These are phyloP conservation scores for Chlorops oryzae DNA, from an alignment of 1,140 invertebrate species.

Conservation along the genomic window DNA sequence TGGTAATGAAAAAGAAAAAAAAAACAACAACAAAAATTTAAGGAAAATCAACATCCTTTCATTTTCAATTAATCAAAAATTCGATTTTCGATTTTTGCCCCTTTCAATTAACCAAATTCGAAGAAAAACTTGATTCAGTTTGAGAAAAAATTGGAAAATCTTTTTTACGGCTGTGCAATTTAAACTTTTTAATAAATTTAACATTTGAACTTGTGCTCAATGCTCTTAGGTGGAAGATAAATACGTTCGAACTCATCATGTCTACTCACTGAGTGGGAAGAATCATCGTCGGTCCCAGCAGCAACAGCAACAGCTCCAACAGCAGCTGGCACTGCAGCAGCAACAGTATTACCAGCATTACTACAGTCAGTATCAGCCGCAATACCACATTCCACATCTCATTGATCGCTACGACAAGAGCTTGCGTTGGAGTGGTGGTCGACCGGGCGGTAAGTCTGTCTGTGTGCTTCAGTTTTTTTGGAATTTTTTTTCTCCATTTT, in stretches of 20 bases:
- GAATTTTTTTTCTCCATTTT: too few species aligned
- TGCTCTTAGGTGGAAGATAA: slow-evolving; percentile 42
- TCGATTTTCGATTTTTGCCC: too few species aligned
- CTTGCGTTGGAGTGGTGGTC: slow-evolving; percentile 34
- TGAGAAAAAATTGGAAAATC: background rate
- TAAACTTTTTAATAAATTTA: background rate
- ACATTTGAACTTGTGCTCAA: background rate
- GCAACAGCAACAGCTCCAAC: slow-evolving; percentile 33
- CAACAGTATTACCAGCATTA: slow-evolving; percentile 30
- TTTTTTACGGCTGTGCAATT: background rate
- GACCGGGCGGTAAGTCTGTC: slow-evolving; percentile 25
- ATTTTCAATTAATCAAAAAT: too few species aligned
- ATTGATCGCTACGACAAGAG: slow-evolving; percentile 45
- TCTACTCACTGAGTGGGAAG: slow-evolving; percentile 38
- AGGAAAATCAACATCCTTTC: too few species aligned
- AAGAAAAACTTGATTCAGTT: too few species aligned
- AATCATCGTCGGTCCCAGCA: slow-evolving; percentile 34
- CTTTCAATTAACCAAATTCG: too few species aligned
- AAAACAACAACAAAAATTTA: too few species aligned
- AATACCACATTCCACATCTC: slow-evolving; percentile 40
- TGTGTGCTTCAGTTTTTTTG: too few species aligned
- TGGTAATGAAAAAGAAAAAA: too few species aligned
- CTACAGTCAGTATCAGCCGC: slow-evolving; percentile 35
- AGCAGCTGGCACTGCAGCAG: slow-evolving; percentile 32
- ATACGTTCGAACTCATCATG: slow-evolving; percentile 43